Evolutionary conservation across 2,888 invertebrate species (phyloP), one percentile per base, ranked within the genome.

Genomic region (Anaspis maculata): DNA sequence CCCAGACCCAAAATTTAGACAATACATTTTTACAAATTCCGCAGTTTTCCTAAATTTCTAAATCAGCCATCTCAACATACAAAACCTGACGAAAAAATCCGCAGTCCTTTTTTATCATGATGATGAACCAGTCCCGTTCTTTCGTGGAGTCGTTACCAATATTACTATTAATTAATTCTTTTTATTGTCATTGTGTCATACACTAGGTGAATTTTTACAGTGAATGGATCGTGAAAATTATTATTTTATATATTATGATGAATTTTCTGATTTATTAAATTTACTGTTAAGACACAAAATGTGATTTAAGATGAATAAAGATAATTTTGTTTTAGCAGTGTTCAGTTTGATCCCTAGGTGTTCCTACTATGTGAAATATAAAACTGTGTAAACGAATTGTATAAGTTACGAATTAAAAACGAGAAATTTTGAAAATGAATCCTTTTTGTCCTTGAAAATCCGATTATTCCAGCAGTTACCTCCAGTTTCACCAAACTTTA

Each of bases 271-370:
- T 43, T 29, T 29, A 29, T 21, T 14, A 42, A 47, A 37, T 33
- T 47, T 47, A 44, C 42, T 57, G 51, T 59, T 57, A 53, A 52
- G 53, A 53, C 53, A 49, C 48, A 54, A n/a, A 53, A 56, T 60
- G 59, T 60, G 59, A 59, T 57, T 56, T 51, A 52, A 54, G 50
- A 54, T 48, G 42, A 57, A 59, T 37, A 45, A 45, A 31, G 9
- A n/a, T 45, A 45, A 43, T 48, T 49, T 24, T 19, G 19, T 19
- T 19, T 19, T 19, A 19, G 19, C n/a, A n/a, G n/a, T n/a, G n/a
- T n/a, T n/a, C n/a, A n/a, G n/a, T n/a, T n/a, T n/a, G n/a, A n/a
- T n/a, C n/a, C n/a, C n/a, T n/a, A n/a, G n/a, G n/a, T n/a, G n/a
- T n/a, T n/a, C n/a, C n/a, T n/a, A n/a, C n/a, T n/a, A n/a, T n/a